These are phyloP conservation scores for Dinoponera quadriceps DNA, from an alignment of 1,140 invertebrate species.

Conservation along the genomic window DNA sequence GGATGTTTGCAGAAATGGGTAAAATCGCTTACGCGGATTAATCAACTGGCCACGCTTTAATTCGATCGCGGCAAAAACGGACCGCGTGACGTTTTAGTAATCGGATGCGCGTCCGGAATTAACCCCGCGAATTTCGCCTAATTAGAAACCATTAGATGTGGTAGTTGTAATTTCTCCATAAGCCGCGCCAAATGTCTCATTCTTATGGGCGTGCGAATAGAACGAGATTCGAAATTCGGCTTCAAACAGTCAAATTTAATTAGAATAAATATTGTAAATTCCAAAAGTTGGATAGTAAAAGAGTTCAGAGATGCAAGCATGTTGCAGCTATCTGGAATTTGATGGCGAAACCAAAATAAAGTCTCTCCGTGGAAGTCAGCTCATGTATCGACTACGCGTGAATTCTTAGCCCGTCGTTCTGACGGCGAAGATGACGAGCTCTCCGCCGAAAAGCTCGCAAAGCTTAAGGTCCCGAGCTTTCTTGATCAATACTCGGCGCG, in stretches of 20 bases:
- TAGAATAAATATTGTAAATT: too few relatives aligned
- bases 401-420: not conserved
- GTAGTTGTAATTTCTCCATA: slow-evolving; percentile 22
- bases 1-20: slow-evolving; percentile 16
- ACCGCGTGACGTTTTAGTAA: slow-evolving; percentile 61
- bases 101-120: slow-evolving; percentile 72
- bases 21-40: slow-evolving; percentile 48
- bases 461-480: slow-evolving; percentile 32
- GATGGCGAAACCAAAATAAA: not conserved
- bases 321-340: too few relatives aligned
- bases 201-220: not conserved
- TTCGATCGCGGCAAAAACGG: slow-evolving; percentile 73
- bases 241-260: too few relatives aligned
- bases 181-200: slow-evolving; percentile 47
- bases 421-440: not conserved
- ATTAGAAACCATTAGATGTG: slow-evolving; percentile 73
- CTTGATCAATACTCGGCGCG: slow-evolving; percentile 57
- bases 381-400: not conserved
- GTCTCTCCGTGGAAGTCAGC: not conserved
- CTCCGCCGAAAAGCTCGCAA: slow-evolving; percentile 39
- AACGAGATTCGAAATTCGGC: not conserved
- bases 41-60: slow-evolving; percentile 67
- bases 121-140: slow-evolving; percentile 78
- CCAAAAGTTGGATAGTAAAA: too few relatives aligned
- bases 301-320: too few relatives aligned